Conservation (phyloP, 2,113 vertebrate species). For the Ictalurus furcatus region DNA sequence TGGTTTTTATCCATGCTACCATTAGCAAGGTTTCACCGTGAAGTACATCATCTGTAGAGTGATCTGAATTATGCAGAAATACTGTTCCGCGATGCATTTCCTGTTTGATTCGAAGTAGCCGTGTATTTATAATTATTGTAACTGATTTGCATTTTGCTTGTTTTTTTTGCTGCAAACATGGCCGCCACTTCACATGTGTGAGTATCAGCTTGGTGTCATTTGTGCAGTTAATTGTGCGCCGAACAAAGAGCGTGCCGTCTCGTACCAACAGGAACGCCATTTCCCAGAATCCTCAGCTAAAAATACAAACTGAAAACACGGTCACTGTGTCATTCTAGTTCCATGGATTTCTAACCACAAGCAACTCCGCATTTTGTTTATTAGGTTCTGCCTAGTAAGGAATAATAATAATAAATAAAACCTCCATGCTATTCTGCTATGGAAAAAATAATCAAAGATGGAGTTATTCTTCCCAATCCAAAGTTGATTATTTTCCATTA, state of each 20-base stretch:
- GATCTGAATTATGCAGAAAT: background rate
- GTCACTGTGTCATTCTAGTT: background rate
- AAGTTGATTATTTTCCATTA: background rate
- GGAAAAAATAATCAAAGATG: background rate
- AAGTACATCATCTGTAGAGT: too few relatives aligned
- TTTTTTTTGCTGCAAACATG: constrained; percentile 80
- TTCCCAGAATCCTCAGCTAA: background rate
- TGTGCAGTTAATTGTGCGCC: constrained; percentile 36
- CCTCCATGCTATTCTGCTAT: background rate
- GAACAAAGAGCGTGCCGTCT: background rate
- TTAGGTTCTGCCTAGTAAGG: background rate
- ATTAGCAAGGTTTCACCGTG: background rate
- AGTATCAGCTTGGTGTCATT: constrained; percentile 71
- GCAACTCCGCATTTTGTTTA: background rate
- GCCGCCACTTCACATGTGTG: constrained; percentile 83
- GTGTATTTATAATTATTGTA: constrained; percentile 69
- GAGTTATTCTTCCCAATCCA: background rate
- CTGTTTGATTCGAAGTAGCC: background rate
- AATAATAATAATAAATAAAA: background rate
- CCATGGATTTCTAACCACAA: background rate
- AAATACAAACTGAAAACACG: background rate
- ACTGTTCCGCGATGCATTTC: background rate
- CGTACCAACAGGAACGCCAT: background rate
- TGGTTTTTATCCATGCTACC: too few relatives aligned
- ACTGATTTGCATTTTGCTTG: constrained; percentile 91